Evolutionary conservation across 1,140 invertebrate species (phyloP).

Genomic region (Drepana arcuata): DNA sequence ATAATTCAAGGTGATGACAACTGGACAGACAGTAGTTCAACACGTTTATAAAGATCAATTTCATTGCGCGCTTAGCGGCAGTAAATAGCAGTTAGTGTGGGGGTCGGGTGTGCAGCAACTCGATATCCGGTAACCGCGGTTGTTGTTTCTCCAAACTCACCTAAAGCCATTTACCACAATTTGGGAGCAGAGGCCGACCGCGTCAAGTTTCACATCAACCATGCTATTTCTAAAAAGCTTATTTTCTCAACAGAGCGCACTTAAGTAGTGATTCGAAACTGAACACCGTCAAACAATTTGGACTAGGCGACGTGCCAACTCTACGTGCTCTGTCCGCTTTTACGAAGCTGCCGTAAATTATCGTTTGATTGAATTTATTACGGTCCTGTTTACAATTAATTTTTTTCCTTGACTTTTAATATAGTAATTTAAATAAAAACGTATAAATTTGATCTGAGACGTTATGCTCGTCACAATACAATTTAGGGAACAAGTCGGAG

Average conservation of each 20-base stretch:
- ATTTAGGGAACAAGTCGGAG: conserved; percentile 21
- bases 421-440: too few relatives aligned
- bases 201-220: conserved; percentile 36
- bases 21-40: conserved; percentile 5
- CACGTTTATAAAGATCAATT: conserved; percentile 7
- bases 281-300: conserved; percentile 37
- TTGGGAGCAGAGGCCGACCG: conserved; percentile 47
- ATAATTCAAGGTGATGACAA: conserved; percentile 23
- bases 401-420: too few relatives aligned
- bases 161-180: conserved; percentile 57
- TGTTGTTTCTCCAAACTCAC: conserved; percentile 58
- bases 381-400: too few relatives aligned
- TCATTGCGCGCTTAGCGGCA: conserved; percentile 3
- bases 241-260: conserved; percentile 57
- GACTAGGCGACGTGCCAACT: conserved; percentile 53
- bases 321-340: conserved; percentile 4
- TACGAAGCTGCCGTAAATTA: too few relatives aligned
- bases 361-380: too few relatives aligned
- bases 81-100: conserved; percentile 13
- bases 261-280: conserved; percentile 59
- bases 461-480: too few relatives aligned
- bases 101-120: conserved; percentile 12
- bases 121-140: conserved; percentile 26
- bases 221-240: conserved; percentile 65
- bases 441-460: too few relatives aligned